Evolutionary conservation across 2,113 vertebrate genomes (phyloP).

Genomic region (Paradoxurus hermaphroditus): DNA sequence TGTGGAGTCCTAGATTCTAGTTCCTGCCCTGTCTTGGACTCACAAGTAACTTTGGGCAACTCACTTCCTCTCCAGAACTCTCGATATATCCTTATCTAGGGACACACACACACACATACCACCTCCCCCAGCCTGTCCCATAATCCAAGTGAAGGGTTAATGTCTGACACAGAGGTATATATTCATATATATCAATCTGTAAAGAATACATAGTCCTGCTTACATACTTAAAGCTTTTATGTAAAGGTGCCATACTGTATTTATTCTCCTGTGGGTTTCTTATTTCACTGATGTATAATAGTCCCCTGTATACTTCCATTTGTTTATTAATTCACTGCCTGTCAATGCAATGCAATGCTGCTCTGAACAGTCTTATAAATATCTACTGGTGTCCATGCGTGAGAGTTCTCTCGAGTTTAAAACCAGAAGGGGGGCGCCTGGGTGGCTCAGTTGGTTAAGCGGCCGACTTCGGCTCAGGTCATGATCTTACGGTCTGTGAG

Average conservation of each 20-base stretch:
- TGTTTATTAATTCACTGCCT: not conserved
- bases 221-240: not conserved
- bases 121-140: not conserved
- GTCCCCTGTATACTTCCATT: not conserved
- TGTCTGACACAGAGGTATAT: not conserved
- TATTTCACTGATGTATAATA: not conserved
- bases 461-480: too few species aligned
- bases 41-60: not conserved
- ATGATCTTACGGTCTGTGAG: too few species aligned
- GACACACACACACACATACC: not conserved
- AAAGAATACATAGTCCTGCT: not conserved
- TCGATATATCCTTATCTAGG: not conserved
- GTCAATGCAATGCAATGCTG: not conserved
- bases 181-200: not conserved
- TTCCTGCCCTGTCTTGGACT: not conserved
- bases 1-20: not conserved
- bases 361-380: not conserved
- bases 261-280: not conserved
- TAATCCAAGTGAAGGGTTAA: not conserved
- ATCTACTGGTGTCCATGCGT: not conserved
- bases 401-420: not conserved
- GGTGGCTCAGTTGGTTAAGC: too few species aligned
- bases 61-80: not conserved
- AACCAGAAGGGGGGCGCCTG: not conserved
- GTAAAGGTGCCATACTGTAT: not conserved